Evolutionary conservation across 1,140 invertebrate genomes (phyloP).

Genomic region (Papilio aristodemus): DNA sequence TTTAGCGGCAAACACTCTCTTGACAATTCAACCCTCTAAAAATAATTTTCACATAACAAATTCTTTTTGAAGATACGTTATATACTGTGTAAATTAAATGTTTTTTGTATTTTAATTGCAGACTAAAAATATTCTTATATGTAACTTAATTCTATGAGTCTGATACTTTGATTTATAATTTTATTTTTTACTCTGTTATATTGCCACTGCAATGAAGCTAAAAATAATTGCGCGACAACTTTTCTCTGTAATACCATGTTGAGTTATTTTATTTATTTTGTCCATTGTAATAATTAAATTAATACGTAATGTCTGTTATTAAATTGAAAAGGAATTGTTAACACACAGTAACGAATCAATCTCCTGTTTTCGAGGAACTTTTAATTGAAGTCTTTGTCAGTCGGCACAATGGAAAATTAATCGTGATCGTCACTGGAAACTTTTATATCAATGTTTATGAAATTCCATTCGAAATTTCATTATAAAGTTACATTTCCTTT

Average conservation of each 20-base stretch:
- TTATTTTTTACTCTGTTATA: too few relatives aligned
- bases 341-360: background rate
- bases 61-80: too few relatives aligned
- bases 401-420: conserved; percentile 17
- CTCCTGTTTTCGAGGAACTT: background rate
- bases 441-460: conserved; percentile 26
- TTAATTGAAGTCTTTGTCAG: conserved; percentile 22
- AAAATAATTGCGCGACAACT: too few relatives aligned
- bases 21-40: background rate
- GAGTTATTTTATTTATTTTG: too few relatives aligned
- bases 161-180: too few relatives aligned
- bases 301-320: background rate
- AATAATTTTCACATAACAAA: background rate
- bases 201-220: too few relatives aligned
- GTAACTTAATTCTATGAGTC: too few relatives aligned
- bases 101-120: background rate
- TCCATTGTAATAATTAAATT: conserved; percentile 1
- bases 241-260: too few relatives aligned
- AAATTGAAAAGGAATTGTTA: conserved; percentile 3
- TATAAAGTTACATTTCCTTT: conserved; percentile 21
- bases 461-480: conserved; percentile 26
- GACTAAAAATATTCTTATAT: too few relatives aligned
- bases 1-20: background rate
- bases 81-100: background rate
- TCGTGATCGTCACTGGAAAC: conserved; percentile 19